These are phyloP conservation scores for Zoanthus sansibaricus DNA, from an alignment of 92 coral and sea anemone species.

Conservation along the genomic window DNA sequence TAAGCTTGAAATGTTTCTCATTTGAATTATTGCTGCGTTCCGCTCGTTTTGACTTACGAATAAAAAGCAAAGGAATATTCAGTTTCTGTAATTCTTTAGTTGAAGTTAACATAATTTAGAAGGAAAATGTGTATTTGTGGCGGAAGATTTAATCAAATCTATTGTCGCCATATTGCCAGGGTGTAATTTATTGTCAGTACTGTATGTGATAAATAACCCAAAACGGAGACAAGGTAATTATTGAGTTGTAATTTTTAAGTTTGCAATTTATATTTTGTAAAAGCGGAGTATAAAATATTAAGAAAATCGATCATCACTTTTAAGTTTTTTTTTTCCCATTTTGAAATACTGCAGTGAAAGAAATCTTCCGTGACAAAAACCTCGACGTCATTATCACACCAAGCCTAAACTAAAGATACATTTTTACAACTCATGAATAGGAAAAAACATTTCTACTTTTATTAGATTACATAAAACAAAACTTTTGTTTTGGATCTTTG, in stretches of 20 bases:
- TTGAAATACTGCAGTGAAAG: background rate
- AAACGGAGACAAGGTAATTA: background rate
- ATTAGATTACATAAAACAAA: background rate
- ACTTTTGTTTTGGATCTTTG: background rate
- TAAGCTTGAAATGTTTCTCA: background rate
- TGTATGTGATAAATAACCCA: background rate
- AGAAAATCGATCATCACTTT: background rate
- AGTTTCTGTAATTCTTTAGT: background rate
- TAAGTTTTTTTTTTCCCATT: background rate
- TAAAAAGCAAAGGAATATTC: background rate
- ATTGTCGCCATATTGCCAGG: background rate
- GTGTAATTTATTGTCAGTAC: background rate
- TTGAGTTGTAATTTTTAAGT: background rate
- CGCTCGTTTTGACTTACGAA: background rate
- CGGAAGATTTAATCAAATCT: background rate
- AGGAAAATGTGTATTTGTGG: background rate
- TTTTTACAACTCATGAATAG: no score
- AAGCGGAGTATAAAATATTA: background rate
- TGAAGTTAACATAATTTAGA: background rate
- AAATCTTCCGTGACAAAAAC: background rate
- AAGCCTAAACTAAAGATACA: background rate
- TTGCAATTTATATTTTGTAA: background rate
- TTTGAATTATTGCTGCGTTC: background rate
- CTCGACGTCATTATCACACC: background rate
- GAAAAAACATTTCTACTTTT: background rate